Percentiles rank a stretch among this genome's conserved stretches.
These are phyloP conservation scores for Balearica regulorum DNA, from an alignment of 2,797 vertebrate genomes.

Conservation along the genomic window DNA sequence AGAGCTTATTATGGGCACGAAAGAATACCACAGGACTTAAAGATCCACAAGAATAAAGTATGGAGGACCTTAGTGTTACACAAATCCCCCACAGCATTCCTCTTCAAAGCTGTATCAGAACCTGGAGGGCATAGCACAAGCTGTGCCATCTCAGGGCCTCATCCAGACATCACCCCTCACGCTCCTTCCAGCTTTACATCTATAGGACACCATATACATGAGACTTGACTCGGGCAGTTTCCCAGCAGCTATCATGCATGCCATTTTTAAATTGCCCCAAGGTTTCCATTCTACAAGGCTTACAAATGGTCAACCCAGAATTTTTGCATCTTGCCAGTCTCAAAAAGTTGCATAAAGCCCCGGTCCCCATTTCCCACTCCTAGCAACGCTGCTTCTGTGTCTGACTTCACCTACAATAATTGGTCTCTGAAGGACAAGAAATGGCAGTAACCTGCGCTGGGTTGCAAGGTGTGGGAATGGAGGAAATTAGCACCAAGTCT, in stretches of 20 bases:
- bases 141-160: too few species aligned
- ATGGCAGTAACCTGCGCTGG: neutral
- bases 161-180: neutral
- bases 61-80: neutral
- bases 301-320: neutral
- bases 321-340: neutral
- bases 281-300: neutral
- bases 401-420: slow-evolving; percentile 53
- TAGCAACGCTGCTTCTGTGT: slow-evolving; percentile 45
- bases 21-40: neutral
- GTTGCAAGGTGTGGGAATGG: neutral
- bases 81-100: neutral
- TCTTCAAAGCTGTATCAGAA: neutral
- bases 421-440: slow-evolving; percentile 63
- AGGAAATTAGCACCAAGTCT: slow-evolving; percentile 11
- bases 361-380: slow-evolving; percentile 2
- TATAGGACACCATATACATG: fast-evolving
- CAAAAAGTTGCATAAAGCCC: neutral
- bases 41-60: neutral
- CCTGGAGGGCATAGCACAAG: neutral
- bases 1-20: neutral
- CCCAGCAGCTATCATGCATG: fast-evolving
- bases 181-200: neutral
- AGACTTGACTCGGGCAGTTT: neutral
- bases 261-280: neutral